Percentiles rank a stretch among this genome's conserved stretches.
phyloP scores from a whole-genome alignment of 2,113 vertebrate species.

The Columba janthina region DNA sequence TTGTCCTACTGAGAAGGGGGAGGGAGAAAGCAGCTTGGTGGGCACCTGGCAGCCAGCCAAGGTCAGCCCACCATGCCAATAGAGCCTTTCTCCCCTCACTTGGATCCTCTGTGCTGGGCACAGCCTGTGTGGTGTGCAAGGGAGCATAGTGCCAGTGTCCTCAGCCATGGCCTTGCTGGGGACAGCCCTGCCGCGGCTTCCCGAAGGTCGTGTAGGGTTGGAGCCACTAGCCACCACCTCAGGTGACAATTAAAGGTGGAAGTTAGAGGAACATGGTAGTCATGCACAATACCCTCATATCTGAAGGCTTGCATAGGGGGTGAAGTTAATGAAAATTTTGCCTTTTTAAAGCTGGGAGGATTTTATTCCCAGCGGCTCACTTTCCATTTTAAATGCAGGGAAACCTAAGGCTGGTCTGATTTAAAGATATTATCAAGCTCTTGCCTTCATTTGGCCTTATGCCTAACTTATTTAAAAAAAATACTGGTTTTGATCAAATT shows the following conservation, averaged over 20 bases:
- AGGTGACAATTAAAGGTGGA: neutral
- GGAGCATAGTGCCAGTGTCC: accelerated
- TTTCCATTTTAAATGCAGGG: neutral
- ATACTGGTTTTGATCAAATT: neutral
- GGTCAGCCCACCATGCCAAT: no score
- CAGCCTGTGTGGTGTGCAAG: neutral
- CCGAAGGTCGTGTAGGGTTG: neutral
- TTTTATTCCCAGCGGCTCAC: neutral
- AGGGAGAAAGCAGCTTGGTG: no score
- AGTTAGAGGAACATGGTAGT: neutral
- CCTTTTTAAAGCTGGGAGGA: neutral
- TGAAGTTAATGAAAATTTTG: neutral
- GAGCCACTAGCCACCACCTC: neutral
- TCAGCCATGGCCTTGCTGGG: neutral
- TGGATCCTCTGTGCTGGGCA: neutral
- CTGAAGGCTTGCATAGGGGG: neutral
- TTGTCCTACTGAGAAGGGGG: no score
- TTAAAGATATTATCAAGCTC: neutral
- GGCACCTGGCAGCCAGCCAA: no score
- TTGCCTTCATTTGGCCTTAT: neutral
- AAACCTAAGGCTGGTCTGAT: neutral
- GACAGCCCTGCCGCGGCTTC: neutral
- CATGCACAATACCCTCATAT: neutral
- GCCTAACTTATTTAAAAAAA: neutral
- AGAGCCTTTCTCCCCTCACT: neutral